Conservation (phyloP, 2,888 invertebrate genomes). For the Idaea straminata region DNA sequence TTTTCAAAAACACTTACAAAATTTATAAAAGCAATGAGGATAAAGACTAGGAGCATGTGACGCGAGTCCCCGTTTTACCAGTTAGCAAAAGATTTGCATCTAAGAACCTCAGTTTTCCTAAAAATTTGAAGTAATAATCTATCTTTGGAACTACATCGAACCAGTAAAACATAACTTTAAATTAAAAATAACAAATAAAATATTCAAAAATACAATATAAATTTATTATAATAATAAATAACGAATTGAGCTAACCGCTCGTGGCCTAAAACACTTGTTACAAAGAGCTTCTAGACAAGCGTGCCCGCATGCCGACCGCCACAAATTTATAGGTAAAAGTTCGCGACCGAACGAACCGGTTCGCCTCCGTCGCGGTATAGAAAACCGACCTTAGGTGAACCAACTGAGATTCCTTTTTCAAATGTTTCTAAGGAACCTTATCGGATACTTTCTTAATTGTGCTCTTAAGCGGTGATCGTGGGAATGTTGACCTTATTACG, state of each 20-base stretch:
- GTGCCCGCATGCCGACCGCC: conserved; percentile 67
- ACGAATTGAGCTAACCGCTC: conserved; percentile 33
- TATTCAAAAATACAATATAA: neutral
- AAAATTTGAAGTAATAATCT: neutral
- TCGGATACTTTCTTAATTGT: conserved; percentile 80
- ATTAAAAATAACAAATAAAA: neutral
- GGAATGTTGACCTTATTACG: conserved; percentile 68
- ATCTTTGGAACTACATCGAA: neutral
- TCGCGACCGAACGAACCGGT: conserved; percentile 77
- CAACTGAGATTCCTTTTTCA: conserved; percentile 51
- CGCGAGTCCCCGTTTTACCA: too few relatives aligned
- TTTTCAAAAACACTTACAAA: too few relatives aligned
- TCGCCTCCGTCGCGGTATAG: conserved; percentile 36
- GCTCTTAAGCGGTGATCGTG: conserved; percentile 53
- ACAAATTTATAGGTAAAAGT: conserved; percentile 81
- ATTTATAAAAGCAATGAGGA: too few relatives aligned
- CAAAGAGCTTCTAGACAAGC: conserved; percentile 64
- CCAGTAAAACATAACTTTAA: neutral
- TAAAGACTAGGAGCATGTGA: too few relatives aligned
- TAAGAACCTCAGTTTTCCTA: conserved; percentile 1
- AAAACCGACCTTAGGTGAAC: conserved; percentile 51
- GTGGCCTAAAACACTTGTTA: conserved; percentile 45
- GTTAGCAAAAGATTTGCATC: too few relatives aligned
- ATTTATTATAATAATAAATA: conserved; percentile 21
- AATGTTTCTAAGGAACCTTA: conserved; percentile 45